Base-by-base conservation (phyloP, 2,113 vertebrate species). In the Zingel zingel region DNA sequence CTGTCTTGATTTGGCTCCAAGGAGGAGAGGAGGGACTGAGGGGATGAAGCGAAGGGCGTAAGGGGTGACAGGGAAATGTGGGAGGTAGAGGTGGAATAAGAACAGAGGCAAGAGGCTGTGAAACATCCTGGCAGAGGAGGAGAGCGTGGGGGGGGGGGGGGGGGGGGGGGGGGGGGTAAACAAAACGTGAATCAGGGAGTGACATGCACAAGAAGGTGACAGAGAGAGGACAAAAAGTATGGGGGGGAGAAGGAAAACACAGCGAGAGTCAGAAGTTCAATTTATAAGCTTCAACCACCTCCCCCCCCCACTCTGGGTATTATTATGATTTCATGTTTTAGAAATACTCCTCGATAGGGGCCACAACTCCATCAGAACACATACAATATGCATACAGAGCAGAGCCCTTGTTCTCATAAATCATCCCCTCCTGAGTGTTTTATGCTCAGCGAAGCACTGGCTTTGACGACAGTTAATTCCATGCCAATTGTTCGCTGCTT, bases 391-490 rank as follows among this genome's bases (percentile, higher is more conserved):
- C 87, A 89, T 51, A 81, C 81, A 77, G 59, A 84, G 70, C 73
- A 63, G 67, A 73, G 71, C 67, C 56, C 73, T 71, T 77, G 75
- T 85, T 88, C 89, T 80, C 76, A 91, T 93, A 93, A 91, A 92
- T 91, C 88, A 86, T 77, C 80, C 74, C 73, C 74, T 77, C 74
- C 84, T 74, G 90, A 84, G 86, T 87, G 80, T 86, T 92, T 90
- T 87, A 84, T 84, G 90, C 89, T 90, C 81, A 33, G 85, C 12
- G 59, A 82, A 84, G 87, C 88, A 61, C 59, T 3, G 74, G 79
- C 84, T 88, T 88, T 84, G 89, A 92, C 79, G 83, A 89, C 87
- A 85, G 69, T 92, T 93, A 88, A 93, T 92, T 92, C 91, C 90
- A 91, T 91, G 89, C 72, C 87, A 88, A 90, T 93, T 92, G 86